Percentiles rank a stretch among this genome's conserved stretches.
phyloP scores from a whole-genome alignment of 2,113 vertebrate species.

The Stictonetta naevosa region DNA sequence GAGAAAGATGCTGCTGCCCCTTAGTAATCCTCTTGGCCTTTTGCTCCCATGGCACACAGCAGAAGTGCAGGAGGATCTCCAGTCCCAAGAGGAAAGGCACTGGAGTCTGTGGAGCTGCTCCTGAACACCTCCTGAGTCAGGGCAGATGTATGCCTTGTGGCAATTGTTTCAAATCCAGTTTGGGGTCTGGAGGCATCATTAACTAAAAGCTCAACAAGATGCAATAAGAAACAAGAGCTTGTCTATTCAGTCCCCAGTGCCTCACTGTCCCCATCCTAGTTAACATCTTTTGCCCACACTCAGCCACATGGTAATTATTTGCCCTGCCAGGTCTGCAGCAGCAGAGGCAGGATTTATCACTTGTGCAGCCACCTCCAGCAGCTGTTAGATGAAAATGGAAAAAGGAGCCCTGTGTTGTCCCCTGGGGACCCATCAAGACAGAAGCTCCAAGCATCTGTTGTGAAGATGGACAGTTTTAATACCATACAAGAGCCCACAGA shows the following conservation, averaged over 20 bases:
- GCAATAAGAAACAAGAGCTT: accelerated
- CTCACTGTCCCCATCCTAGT: neutral
- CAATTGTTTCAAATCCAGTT: neutral
- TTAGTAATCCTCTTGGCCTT: neutral
- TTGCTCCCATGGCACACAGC: neutral
- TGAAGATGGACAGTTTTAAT: conserved; percentile 55
- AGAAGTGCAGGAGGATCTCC: neutral
- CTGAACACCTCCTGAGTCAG: neutral
- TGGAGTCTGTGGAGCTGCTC: neutral
- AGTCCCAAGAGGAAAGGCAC: neutral
- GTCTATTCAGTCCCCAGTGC: neutral
- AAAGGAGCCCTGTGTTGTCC: accelerated
- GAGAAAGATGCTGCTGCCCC: neutral
- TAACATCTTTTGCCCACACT: neutral
- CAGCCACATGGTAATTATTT: neutral
- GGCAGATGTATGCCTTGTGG: neutral
- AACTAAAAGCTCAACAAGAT: neutral
- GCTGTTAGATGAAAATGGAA: neutral
- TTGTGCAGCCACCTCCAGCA: neutral
- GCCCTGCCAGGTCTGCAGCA: neutral
- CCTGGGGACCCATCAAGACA: neutral
- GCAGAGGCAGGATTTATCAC: neutral
- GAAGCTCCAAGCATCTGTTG: neutral
- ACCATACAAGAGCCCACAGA: neutral
- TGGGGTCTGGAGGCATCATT: neutral